These are phyloP conservation scores for Thera obeliscata DNA, from an alignment of 2,888 invertebrate genomes.

Conservation along the genomic window DNA sequence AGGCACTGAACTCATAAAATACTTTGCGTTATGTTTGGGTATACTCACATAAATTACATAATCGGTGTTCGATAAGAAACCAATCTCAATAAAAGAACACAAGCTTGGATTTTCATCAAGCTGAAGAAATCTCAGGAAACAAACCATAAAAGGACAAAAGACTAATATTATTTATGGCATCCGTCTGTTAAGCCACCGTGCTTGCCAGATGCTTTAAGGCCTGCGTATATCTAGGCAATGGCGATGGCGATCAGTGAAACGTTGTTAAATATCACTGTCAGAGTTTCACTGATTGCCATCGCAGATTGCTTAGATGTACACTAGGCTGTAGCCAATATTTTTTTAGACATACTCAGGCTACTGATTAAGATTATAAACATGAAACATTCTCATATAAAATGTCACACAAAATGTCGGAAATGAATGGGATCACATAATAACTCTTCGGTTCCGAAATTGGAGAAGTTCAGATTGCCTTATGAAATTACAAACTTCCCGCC, in stretches of 20 bases:
- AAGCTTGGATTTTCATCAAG: not conserved
- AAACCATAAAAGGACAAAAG: too few relatives aligned
- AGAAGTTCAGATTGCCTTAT: slow-evolving; percentile 41
- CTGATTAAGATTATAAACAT: too few relatives aligned
- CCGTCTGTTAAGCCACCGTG: too few relatives aligned
- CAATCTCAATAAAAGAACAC: not conserved
- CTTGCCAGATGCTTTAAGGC: too few relatives aligned
- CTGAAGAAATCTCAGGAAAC: not conserved
- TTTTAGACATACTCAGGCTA: too few relatives aligned
- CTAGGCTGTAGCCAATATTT: too few relatives aligned
- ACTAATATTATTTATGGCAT: too few relatives aligned
- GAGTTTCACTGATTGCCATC: too few relatives aligned
- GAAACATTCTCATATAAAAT: not conserved
- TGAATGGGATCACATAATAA: slow-evolving; percentile 28
- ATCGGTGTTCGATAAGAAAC: not conserved
- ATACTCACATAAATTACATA: not conserved
- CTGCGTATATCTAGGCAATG: too few relatives aligned
- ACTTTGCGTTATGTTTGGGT: not conserved
- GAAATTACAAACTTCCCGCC: slow-evolving; percentile 38
- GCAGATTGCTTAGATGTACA: too few relatives aligned
- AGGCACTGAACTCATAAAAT: not conserved
- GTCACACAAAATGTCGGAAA: not conserved
- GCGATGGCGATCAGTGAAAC: too few relatives aligned
- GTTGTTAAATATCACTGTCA: too few relatives aligned
- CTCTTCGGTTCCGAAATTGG: slow-evolving; percentile 26